Evolutionary conservation across 2,797 vertebrate genomes (phyloP).

Genomic region (Simalia tracyae): DNA sequence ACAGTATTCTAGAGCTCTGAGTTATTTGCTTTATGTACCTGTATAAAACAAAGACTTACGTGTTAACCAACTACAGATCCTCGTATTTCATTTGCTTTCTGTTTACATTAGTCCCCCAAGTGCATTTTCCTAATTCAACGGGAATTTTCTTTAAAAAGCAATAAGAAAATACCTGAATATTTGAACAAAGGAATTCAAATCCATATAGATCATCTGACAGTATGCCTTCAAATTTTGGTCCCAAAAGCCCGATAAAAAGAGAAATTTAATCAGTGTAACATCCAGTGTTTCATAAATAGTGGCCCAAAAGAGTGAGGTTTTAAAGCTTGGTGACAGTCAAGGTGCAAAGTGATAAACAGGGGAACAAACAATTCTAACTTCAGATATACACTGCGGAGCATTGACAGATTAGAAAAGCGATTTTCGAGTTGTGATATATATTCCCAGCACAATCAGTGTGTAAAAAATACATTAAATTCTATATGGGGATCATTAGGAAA

Average conservation of each 20-base stretch:
- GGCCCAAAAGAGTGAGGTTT: not conserved
- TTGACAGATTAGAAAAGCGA: not conserved
- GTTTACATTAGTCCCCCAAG: slow-evolving; percentile 10
- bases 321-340: not conserved
- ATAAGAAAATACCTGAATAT: not conserved
- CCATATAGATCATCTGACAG: not conserved
- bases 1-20: not conserved
- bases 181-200: not conserved
- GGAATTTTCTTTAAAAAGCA: not conserved
- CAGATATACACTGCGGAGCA: not conserved
- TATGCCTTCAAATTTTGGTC: not conserved
- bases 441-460: not conserved
- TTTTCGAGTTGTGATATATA: not conserved
- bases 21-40: not conserved
- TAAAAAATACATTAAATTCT: not conserved
- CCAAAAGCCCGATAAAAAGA: not conserved
- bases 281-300: not conserved
- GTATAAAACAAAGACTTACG: slow-evolving; percentile 17
- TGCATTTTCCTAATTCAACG: not conserved
- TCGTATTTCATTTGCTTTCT: slow-evolving; percentile 40
- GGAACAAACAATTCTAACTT: not conserved
- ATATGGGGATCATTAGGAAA: not conserved
- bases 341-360: not conserved
- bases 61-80: slow-evolving; percentile 39
- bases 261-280: not conserved